Evolutionary conservation across 2,113 vertebrate species (phyloP), one percentile per base, ranked within the genome.

Genomic region (Brachirus orientalis): DNA sequence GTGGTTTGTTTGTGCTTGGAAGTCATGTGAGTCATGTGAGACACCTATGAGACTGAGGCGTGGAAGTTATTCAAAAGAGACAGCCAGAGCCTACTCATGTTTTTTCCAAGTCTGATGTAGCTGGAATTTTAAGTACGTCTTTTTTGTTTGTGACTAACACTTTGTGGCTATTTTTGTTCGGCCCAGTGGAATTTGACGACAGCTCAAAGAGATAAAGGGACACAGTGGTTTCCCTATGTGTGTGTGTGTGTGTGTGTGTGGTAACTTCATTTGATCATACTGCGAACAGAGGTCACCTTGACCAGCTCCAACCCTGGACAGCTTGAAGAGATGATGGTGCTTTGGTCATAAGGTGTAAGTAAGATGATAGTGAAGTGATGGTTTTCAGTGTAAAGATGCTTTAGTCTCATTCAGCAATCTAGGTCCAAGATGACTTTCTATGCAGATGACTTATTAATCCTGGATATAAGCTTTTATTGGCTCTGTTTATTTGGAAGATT

Each of bases 21-120:
- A 66, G 76, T 64, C 79, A 85, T 86, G 79, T 87, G 83, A 85
- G 46, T 6, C n/a, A n/a, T n/a, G n/a, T n/a, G n/a, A n/a, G n/a
- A 19, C 6, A 20, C 79, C 68, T 64, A n/a, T 10, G 77, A 57
- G 17, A 38, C 50, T 35, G 36, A 52, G 48, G 56, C 35, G 45
- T 67, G 44, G 73, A 74, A 75, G 71, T 74, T 0, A 44, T 75
- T 41, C 43, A 17, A 22, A 53, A 36, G 8, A 40, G 12, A 40
- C 9, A 40, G 9, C 38, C 60, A 79, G 65, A 72, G 65, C 45
- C 22, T 22, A 3, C 33, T 72, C 63, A 14, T 75, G 69, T 75
- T 69, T 73, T 43, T 56, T 36, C 64, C 62, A 17, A 19, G 57
- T 65, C 17, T 78, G 35, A 72, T 70, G 52, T 14, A 37, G 61